These are phyloP conservation scores for Mystacornis crossleyi DNA, from an alignment of 2,113 vertebrate genomes.

Conservation along the genomic window DNA sequence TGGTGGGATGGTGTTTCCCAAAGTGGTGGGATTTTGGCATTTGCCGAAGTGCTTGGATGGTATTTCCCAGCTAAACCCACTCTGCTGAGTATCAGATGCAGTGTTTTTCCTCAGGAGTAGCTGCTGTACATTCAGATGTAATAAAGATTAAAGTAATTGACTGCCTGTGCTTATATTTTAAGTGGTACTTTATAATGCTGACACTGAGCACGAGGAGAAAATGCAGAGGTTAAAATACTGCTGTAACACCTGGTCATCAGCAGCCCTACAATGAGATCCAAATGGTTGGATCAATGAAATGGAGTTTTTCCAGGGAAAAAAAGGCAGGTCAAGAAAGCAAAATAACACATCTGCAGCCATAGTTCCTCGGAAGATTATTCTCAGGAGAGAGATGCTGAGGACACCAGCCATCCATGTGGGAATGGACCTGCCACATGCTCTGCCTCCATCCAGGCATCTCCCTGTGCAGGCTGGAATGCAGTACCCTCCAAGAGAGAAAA, in stretches of 20 bases:
- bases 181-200: slow-evolving; percentile 30
- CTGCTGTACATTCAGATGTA: neutral
- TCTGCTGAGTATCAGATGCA: neutral
- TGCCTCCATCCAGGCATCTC: neutral
- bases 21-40: neutral
- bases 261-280: neutral
- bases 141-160: slow-evolving; percentile 30
- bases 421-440: neutral
- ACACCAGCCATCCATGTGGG: neutral
- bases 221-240: neutral
- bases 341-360: neutral
- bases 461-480: neutral
- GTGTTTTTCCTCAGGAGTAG: neutral
- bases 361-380: neutral
- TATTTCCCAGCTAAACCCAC: neutral
- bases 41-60: neutral
- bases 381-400: neutral
- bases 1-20: neutral
- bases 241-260: neutral
- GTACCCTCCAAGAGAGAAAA: neutral
- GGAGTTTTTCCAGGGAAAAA: neutral
- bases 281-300: neutral
- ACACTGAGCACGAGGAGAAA: neutral
- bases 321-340: neutral
- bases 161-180: neutral